Base-by-base conservation (phyloP, 2,888 invertebrate species). In the Desoria tigrina region DNA sequence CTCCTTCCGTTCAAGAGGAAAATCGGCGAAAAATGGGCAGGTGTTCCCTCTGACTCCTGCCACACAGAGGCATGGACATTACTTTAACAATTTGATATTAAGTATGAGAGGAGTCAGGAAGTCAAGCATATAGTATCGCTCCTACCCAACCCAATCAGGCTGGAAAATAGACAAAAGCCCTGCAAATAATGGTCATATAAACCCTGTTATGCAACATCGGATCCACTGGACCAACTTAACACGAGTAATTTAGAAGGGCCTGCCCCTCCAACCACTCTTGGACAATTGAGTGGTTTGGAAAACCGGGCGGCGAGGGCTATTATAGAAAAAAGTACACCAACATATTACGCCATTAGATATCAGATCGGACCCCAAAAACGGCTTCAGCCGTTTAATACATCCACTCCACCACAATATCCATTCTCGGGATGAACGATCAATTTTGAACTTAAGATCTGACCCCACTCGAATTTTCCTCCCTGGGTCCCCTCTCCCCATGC, bases 231-330 rank as follows among this genome's bases (percentile, higher is more conserved):
- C 26, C 14, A 4, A 24, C 23, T 51, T 14, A 51, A 21, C 14
- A 26, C 24, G 14, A 51, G 51, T 51, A 23, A 26, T 51, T 51
- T 51, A 51, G 14, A 24, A 51, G 24, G 51, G 7, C 21, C 51
- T 9, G 26, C 51, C 51, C 7, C 51, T 51, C 45, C 45, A 4
- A 21, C 45, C 45, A 21, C 45, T 26, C 24, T 51, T 26, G 51
- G 51, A 51, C 51, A 51, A 51, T 24, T 51, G 51, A 51, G 51
- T 51, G 51, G 51, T 51, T 51, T 24, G 16, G 45, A 18, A 45
- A 45, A 45, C 6, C 16, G 24, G 45, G 4, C 16, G 24, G 45
- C 16, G 6, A 45, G 16, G n/a, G 16, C 45, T 45, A 45, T 16
- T 45, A 6, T n/a, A 45, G 9, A 16, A 45, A 18, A 45, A 45